Evolutionary conservation across 2,888 invertebrate genomes (phyloP).

Genomic region (Pterobdella sp.): DNA sequence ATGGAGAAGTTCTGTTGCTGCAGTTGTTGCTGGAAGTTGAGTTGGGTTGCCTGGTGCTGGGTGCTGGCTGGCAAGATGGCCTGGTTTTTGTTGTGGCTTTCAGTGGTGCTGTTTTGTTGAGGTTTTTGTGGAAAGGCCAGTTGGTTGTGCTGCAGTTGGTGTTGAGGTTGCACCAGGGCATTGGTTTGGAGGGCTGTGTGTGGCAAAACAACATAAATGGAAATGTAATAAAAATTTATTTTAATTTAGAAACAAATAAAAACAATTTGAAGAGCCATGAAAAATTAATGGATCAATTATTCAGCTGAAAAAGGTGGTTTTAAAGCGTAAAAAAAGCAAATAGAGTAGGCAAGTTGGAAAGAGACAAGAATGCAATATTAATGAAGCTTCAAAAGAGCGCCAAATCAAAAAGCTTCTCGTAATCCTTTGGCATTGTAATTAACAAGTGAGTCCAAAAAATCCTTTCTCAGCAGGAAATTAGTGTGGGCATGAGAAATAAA

Average conservation of each 20-base stretch:
- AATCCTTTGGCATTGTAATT: no score
- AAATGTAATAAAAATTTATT: no score
- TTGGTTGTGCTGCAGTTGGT: constrained; percentile 20
- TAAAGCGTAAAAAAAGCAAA: no score
- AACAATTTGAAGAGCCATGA: no score
- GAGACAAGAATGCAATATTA: neutral
- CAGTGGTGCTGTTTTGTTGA: constrained; percentile 6
- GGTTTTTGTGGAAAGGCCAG: constrained; percentile 17
- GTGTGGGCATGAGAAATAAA: no score
- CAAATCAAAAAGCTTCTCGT: no score
- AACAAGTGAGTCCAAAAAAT: no score
- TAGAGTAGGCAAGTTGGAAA: no score
- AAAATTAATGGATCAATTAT: no score
- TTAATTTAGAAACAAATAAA: no score
- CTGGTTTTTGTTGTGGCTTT: constrained; percentile 8
- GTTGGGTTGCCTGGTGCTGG: constrained; percentile 24
- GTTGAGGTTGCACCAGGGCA: constrained; percentile 12
- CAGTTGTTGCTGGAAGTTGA: constrained; percentile 18
- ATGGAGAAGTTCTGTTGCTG: constrained; percentile 27
- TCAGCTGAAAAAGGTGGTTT: no score
- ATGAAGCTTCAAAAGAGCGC: neutral
- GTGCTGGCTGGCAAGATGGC: constrained; percentile 26
- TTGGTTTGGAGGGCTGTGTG: constrained; percentile 15
- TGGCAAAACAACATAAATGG: neutral
- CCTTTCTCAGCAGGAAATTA: no score